Evolutionary conservation across 1,140 invertebrate genomes (phyloP).

Genomic region (Thalassaphorura encarpata): DNA sequence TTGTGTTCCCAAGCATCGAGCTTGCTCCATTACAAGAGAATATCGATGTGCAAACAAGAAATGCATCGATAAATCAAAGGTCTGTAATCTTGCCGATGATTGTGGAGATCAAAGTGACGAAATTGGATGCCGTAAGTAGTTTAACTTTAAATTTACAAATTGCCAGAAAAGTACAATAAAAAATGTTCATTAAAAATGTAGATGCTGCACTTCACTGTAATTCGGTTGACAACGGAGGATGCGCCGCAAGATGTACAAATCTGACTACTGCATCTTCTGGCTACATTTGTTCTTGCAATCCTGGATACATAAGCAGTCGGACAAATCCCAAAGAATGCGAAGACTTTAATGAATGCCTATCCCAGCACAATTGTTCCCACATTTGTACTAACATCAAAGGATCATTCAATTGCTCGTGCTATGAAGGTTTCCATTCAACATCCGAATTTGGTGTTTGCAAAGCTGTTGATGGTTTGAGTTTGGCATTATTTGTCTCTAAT

Average conservation of each 20-base stretch:
- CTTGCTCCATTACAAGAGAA: conserved; percentile 48
- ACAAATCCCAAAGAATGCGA: conserved; percentile 51
- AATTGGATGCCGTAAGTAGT: no score
- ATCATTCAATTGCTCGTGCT: conserved; percentile 76
- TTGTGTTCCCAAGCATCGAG: conserved; percentile 57
- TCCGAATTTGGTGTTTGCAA: conserved; percentile 73
- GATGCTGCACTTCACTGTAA: conserved; percentile 60
- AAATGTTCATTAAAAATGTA: no score
- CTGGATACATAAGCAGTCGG: conserved; percentile 65
- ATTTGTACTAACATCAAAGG: conserved; percentile 87
- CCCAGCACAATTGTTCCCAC: conserved; percentile 78
- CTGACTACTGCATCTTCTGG: conserved; percentile 64
- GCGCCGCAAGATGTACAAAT: conserved; percentile 82
- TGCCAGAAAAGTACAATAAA: no score
- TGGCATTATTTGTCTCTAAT: conserved; percentile 47
- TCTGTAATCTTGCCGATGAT: conserved; percentile 68
- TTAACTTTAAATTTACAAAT: no score
- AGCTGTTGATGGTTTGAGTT: conserved; percentile 39
- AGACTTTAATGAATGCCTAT: conserved; percentile 66
- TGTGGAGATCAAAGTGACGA: conserved; percentile 43
- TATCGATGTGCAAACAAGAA: conserved; percentile 85
- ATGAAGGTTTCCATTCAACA: conserved; percentile 64
- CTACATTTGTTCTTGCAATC: conserved; percentile 74
- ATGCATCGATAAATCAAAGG: conserved; percentile 66
- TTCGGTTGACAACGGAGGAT: conserved; percentile 68